Evolutionary conservation across 1,140 invertebrate genomes (phyloP), one percentile per base, ranked within the genome.

Genomic region (Ceratitis capitata): DNA sequence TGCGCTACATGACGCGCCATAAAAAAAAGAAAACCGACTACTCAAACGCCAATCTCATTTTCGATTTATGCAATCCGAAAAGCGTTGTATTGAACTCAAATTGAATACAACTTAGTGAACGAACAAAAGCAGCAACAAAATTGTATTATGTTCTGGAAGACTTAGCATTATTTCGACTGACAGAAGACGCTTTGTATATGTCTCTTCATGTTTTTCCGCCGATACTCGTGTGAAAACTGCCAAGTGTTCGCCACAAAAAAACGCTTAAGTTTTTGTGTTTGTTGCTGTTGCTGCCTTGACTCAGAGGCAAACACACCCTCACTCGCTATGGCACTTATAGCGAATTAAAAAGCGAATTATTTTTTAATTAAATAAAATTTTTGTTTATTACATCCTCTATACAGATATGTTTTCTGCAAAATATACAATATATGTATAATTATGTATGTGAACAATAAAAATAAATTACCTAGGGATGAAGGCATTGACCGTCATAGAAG

Each of bases 31-130:
- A 23, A 23, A 19, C 12, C 10, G 4, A 39, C 39, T 45, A 10
- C 9, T 78, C 69, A 23, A 78, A 23, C 64, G 32, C 69, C n/a
- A n/a, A 78, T 23, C 39, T 26, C 45, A 39, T 19, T 78, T 45
- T 47, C 39, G 19, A 23, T 78, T 42, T 35, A 78, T 42, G 69
- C 69, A 45, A 23, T 78, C 19, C n/a, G 39, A 5, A 39, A n/a
- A 35, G 35, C 26, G 26, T 19, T 35, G 61, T 82, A 84, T 84
- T 84, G 64, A 86, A 78, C 83, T 84, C 49, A 84, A 86, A 86
- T 86, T 86, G 83, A 86, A 86, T 86, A 83, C 82, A 84, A 84
- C 78, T 84, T 84, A 78, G 61, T 82, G 49, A 82, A 85, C 3
- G 3, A 39, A 69, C 32, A 39, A 39, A 16, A 10, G 26, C 32